phyloP scores from a whole-genome alignment of 2,797 vertebrate species.

The Oceanodroma leucorhoa region DNA sequence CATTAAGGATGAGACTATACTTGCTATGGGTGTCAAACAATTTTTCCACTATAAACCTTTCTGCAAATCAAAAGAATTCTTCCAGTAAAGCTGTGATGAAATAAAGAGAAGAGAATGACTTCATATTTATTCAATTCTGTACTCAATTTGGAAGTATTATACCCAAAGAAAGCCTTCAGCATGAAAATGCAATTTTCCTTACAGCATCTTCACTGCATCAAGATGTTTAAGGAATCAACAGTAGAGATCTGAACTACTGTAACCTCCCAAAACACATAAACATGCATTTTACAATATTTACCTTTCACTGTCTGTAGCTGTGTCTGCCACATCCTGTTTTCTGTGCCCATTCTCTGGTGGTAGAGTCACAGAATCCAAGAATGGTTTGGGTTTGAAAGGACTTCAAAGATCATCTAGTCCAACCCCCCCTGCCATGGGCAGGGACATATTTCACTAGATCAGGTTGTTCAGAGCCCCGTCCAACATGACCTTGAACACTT shows the following conservation, averaged over 20 bases:
- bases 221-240: background rate
- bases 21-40: slow-evolving; percentile 13
- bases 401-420: background rate
- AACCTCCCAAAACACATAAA: background rate
- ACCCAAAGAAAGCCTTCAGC: background rate
- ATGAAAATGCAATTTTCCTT: background rate
- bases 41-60: slow-evolving; percentile 35
- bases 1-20: slow-evolving; percentile 12
- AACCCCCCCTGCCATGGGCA: fast-evolving
- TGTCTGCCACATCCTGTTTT: background rate
- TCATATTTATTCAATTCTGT: background rate
- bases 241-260: background rate
- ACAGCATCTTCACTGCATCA: background rate
- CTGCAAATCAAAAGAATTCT: slow-evolving; percentile 20
- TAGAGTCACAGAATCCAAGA: background rate
- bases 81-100: background rate
- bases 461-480: background rate
- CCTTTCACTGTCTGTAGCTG: background rate
- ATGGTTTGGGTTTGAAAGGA: background rate
- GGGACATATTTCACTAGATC: background rate
- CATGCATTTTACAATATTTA: background rate
- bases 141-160: slow-evolving; percentile 21
- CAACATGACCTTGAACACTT: background rate
- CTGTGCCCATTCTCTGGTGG: background rate
- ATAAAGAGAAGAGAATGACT: background rate